A percentile compares a stretch with the other conserved stretches of the same genome.
phyloP scores from a whole-genome alignment of 2,113 vertebrate genomes.

The Podiceps cristatus region DNA sequence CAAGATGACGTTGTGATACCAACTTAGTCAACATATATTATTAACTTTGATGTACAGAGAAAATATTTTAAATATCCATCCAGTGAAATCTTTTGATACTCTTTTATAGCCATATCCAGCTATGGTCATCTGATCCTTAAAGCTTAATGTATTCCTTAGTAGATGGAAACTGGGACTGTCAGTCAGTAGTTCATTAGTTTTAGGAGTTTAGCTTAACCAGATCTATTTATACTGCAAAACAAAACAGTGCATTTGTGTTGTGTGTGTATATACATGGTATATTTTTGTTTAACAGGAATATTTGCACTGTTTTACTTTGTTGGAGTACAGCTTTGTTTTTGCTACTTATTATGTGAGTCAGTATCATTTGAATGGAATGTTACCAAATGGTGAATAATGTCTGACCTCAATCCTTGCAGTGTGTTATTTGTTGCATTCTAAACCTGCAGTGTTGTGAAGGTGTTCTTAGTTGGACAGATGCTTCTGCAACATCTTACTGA shows the following conservation, averaged over 20 bases:
- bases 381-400: slow-evolving; percentile 20
- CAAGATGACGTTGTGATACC: background rate
- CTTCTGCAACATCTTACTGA: background rate
- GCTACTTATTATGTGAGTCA: slow-evolving; percentile 28
- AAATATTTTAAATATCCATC: background rate
- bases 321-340: slow-evolving; percentile 29
- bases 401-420: slow-evolving; percentile 16
- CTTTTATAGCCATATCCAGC: background rate
- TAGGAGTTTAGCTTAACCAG: background rate
- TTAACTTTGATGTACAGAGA: slow-evolving; percentile 8
- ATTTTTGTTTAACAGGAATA: slow-evolving; percentile 30
- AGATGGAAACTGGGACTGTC: background rate
- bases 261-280: slow-evolving; percentile 42
- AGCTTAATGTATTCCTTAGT: background rate
- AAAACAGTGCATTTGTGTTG: slow-evolving; percentile 37
- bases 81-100: slow-evolving; percentile 1
- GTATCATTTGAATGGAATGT: slow-evolving; percentile 36
- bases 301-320: slow-evolving; percentile 43
- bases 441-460: slow-evolving; percentile 28
- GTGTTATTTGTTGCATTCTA: slow-evolving; percentile 10
- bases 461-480: slow-evolving; percentile 9
- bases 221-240: slow-evolving; percentile 52
- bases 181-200: background rate
- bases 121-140: background rate
- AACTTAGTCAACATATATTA: background rate